Base-by-base conservation (phyloP, 2,797 vertebrate genomes). In the Gymnopithys bicolor region DNA sequence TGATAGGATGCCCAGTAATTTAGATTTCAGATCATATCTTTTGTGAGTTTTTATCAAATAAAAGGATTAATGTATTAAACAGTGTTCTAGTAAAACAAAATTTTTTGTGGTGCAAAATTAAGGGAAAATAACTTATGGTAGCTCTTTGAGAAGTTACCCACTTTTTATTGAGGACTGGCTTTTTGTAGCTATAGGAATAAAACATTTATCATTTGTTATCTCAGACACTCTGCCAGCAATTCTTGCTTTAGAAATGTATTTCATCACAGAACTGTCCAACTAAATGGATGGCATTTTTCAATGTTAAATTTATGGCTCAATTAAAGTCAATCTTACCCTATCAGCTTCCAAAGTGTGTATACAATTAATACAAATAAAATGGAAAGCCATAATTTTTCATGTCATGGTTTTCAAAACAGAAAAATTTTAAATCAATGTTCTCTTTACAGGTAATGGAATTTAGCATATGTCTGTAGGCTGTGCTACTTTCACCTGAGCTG, bases 361-460 rank as follows among this genome's bases (percentile, higher is more conserved):
- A 89, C 95, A 97, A 98, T 97, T 98, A 98, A 98, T 95, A 96
- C 84, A 96, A 97, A 95, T 85, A 97, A 96, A 96, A 88, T 76
- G 58, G 87, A 87, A 94, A 90, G 35, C 49, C 76, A 88, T 95
- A 3, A 92, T 95, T 95, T 95, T 41, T 93, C 81, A 43, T 93
- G 83, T 89, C 74, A 75, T 12, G 28, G 45, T 83, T 51, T 66
- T 90, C 84, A 89, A 96, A 96, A 84, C 25, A 91, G 43, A 51
- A 86, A 87, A 89, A 81, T 79, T 51, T 67, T 95, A 96, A 95
- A 94, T 88, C 71, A 78, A 3, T 49, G 9, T 5, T 87, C 32
- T 52, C 24, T 96, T 95, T 92, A 28, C 76, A 96, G 80, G 74
- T 94, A 90, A 93, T 90, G 84, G 63, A 59, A 91, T 94, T 81